Percentiles rank a stretch among this genome's conserved stretches.
These are phyloP conservation scores for Ianthella basta DNA, from an alignment of 37 sponge, comb jelly and placozoan species.

Conservation along the genomic window DNA sequence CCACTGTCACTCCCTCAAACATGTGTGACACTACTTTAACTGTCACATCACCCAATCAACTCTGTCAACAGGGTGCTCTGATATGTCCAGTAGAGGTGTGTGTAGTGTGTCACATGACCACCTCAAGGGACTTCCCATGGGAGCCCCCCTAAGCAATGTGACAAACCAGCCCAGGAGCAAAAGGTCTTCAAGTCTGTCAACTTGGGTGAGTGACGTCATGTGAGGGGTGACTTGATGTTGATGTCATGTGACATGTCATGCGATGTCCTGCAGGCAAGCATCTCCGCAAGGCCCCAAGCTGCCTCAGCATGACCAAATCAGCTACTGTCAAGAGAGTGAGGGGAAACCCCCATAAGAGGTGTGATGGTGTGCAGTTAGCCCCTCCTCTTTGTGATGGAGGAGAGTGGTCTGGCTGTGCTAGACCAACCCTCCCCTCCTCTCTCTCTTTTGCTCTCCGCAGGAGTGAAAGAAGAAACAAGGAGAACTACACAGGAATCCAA, in stretches of 20 bases:
- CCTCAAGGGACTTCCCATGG: not conserved
- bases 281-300: constrained; percentile 37
- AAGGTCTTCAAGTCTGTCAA: not conserved
- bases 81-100: not conserved
- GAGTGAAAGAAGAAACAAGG: too few relatives aligned
- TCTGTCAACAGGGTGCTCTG: not conserved
- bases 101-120: not conserved
- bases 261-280: not conserved
- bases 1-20: too few relatives aligned
- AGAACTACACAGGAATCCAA: too few relatives aligned
- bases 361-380: too few relatives aligned
- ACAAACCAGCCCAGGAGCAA: not conserved
- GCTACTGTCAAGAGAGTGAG: constrained; percentile 60
- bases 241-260: not conserved
- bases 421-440: too few relatives aligned
- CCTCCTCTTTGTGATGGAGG: too few relatives aligned
- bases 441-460: too few relatives aligned
- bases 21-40: not conserved
- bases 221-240: too few relatives aligned
- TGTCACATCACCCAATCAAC: not conserved
- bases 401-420: too few relatives aligned
- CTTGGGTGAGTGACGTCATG: not conserved
- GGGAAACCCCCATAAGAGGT: too few relatives aligned
- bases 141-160: not conserved
- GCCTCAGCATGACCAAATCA: constrained; percentile 55